A percentile compares a stretch with the other conserved stretches of the same genome.
Conservation (phyloP, 2,113 vertebrate genomes). For the Gulo gulo region DNA sequence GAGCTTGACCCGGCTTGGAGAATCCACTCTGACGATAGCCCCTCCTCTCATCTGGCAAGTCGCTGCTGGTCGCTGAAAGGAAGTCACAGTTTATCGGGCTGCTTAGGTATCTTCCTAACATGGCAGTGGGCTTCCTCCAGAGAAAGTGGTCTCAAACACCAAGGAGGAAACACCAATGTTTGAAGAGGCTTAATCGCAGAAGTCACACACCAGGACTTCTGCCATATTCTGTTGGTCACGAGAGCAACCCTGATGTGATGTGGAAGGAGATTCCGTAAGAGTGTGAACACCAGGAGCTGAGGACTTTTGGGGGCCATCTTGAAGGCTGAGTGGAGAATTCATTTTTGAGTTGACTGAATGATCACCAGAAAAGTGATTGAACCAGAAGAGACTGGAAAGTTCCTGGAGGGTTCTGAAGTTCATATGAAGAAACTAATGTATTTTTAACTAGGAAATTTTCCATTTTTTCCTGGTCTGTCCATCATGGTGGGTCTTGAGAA, state of each 20-base stretch:
- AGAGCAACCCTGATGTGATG: background rate
- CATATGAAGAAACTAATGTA: background rate
- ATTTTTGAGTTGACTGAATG: background rate
- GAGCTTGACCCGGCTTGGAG: background rate
- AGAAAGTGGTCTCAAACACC: background rate
- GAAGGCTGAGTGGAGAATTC: background rate
- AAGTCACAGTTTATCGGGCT: background rate
- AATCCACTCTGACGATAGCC: background rate
- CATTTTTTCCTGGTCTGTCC: background rate
- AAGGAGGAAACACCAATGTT: background rate
- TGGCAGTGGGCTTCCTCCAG: background rate
- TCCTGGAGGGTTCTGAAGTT: background rate
- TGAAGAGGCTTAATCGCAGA: background rate
- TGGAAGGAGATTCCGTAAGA: background rate
- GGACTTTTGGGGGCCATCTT: background rate
- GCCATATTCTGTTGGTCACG: background rate
- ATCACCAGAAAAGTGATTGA: background rate
- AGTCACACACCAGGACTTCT: background rate
- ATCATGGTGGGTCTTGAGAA: background rate
- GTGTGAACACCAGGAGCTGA: background rate
- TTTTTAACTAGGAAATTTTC: background rate
- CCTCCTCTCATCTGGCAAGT: no score
- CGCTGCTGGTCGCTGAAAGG: background rate
- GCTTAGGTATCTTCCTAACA: background rate
- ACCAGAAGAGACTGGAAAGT: background rate